These are phyloP conservation scores for Syngnathus scovelli DNA, from an alignment of 2,113 vertebrate genomes.

Conservation along the genomic window DNA sequence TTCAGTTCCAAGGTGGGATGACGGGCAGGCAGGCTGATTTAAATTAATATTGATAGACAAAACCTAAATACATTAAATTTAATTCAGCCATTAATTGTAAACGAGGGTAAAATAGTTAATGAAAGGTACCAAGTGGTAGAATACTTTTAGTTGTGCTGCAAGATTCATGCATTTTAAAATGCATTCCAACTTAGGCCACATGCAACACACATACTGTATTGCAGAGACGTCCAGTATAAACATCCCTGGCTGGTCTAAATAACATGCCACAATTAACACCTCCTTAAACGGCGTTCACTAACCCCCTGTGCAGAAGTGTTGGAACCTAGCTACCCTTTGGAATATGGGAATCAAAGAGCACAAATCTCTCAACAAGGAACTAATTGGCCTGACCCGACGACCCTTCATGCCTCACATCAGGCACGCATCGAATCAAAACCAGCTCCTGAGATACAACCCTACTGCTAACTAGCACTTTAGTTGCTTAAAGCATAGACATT, in stretches of 20 bases:
- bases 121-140: neutral
- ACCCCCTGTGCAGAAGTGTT: conserved; percentile 57
- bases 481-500: conserved; percentile 35
- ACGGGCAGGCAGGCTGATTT: no score
- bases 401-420: conserved; percentile 84
- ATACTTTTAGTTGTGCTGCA: neutral
- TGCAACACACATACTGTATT: conserved; percentile 1
- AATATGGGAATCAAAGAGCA: conserved; percentile 89
- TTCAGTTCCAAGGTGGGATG: no score
- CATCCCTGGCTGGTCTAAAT: conserved; percentile 37
- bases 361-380: conserved; percentile 77
- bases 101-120: neutral
- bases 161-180: neutral
- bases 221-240: conserved; percentile 9
- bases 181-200: conserved; percentile 23
- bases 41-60: neutral
- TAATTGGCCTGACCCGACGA: conserved; percentile 96
- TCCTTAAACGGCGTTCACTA: conserved; percentile 78
- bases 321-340: conserved; percentile 74
- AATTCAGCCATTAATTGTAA: neutral
- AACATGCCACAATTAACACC: conserved; percentile 87
- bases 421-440: conserved; percentile 70
- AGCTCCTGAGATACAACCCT: conserved; percentile 86
- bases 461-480: conserved; percentile 86
- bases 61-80: neutral